Evolutionary conservation across 2,113 vertebrate genomes (phyloP).

Genomic region (Strix aluco): DNA sequence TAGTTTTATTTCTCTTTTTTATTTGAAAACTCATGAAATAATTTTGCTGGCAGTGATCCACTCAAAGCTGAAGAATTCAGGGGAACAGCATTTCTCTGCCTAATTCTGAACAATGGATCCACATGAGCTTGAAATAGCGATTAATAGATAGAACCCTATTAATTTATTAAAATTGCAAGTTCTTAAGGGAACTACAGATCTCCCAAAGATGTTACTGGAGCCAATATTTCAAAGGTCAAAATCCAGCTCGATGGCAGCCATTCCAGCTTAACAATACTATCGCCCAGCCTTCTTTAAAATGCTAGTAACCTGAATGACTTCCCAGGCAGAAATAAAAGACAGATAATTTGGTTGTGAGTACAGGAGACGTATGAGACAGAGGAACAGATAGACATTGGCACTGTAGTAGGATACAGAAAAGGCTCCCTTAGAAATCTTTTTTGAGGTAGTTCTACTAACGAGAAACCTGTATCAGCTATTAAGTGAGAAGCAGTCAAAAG

Average conservation of each 20-base stretch:
- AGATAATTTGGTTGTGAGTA: not conserved
- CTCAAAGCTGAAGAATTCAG: not conserved
- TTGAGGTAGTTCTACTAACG: not conserved
- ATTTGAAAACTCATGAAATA: not conserved
- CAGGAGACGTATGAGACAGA: not conserved
- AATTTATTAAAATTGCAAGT: not conserved
- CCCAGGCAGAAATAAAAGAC: not conserved
- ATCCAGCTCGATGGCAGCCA: not conserved
- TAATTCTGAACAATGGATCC: not conserved
- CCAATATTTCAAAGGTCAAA: conserved; percentile 20
- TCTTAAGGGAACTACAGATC: not conserved
- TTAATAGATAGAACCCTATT: not conserved
- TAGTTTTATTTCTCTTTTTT: not conserved
- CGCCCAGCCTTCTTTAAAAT: not conserved
- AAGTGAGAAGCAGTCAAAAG: not conserved
- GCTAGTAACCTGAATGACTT: not conserved
- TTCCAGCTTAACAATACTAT: not conserved
- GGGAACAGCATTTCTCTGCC: not conserved
- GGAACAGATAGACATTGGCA: not conserved
- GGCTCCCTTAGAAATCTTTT: not conserved
- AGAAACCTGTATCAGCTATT: not conserved
- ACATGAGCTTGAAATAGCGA: not conserved
- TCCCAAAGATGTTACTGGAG: not conserved
- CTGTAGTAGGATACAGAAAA: not conserved
- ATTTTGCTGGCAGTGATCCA: not conserved